Conservation (phyloP, 1,140 invertebrate genomes). For the Temnothorax longispinosus region DNA sequence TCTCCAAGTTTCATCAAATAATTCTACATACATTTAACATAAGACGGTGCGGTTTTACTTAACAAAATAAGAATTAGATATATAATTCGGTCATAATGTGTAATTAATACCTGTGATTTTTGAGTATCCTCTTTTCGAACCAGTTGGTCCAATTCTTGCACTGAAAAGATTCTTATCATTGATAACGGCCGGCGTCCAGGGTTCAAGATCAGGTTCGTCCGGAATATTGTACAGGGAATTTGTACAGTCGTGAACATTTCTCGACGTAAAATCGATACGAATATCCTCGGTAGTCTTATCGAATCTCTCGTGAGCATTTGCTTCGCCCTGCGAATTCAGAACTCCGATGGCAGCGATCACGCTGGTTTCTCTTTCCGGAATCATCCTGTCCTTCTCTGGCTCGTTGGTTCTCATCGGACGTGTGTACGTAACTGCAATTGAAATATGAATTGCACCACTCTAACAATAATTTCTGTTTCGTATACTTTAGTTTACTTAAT, state of each 20-base stretch:
- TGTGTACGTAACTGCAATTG: slow-evolving; percentile 88
- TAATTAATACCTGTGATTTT: slow-evolving; percentile 89
- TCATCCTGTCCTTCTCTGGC: slow-evolving; percentile 89
- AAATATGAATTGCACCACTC: neutral
- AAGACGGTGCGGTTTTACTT: neutral
- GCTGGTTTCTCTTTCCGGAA: slow-evolving; percentile 89
- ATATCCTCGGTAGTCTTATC: slow-evolving; percentile 92
- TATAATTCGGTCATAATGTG: neutral
- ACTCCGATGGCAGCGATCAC: slow-evolving; percentile 96
- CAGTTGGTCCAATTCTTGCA: slow-evolving; percentile 93
- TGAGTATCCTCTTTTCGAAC: slow-evolving; percentile 92
- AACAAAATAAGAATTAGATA: neutral
- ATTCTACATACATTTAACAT: slow-evolving; percentile 4
- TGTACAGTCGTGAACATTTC: slow-evolving; percentile 85
- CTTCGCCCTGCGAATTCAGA: slow-evolving; percentile 92
- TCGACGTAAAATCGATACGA: slow-evolving; percentile 90
- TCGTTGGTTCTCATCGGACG: slow-evolving; percentile 92
- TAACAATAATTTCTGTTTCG: neutral
- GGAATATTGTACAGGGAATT: slow-evolving; percentile 84
- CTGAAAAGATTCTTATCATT: slow-evolving; percentile 88
- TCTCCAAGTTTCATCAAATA: neutral
- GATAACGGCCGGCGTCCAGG: slow-evolving; percentile 90
- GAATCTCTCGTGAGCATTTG: slow-evolving; percentile 91
- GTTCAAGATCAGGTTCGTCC: slow-evolving; percentile 83
- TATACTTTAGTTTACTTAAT: neutral